Evolutionary conservation across 2,888 invertebrate genomes (phyloP).

Genomic region (Orchestes rusci): DNA sequence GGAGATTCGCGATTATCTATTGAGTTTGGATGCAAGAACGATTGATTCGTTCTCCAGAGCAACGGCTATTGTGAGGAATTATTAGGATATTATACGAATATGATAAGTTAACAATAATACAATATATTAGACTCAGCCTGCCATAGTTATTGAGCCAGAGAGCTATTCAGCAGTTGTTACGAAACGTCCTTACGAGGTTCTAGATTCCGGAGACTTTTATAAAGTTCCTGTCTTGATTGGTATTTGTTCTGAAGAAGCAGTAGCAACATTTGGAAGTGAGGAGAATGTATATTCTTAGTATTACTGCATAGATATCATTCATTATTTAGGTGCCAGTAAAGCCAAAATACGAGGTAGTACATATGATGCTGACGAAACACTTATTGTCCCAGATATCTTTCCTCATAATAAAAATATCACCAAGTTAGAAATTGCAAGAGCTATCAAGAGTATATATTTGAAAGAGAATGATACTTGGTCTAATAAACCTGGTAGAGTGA

Average conservation of each 20-base stretch:
- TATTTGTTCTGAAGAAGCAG: slow-evolving; percentile 14
- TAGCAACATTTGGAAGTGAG: no score
- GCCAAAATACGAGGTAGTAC: slow-evolving; percentile 5
- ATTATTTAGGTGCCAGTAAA: no score
- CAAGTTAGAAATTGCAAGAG: slow-evolving; percentile 8
- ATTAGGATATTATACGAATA: no score
- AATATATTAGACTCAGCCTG: slow-evolving; percentile 17
- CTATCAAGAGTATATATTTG: slow-evolving; percentile 13
- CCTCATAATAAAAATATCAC: slow-evolving; percentile 6
- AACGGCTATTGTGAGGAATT: slow-evolving; percentile 13
- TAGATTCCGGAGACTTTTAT: slow-evolving; percentile 14
- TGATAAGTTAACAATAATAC: no score
- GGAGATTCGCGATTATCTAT: slow-evolving; percentile 10
- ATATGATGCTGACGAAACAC: slow-evolving; percentile 9
- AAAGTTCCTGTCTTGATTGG: slow-evolving; percentile 15
- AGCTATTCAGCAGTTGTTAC: slow-evolving; percentile 9
- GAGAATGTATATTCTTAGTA: no score
- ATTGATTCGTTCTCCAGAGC: slow-evolving; percentile 14
- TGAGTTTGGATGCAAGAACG: slow-evolving; percentile 13
- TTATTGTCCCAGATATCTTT: slow-evolving; percentile 14
- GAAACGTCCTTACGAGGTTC: slow-evolving; percentile 13
- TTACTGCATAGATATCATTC: no score
- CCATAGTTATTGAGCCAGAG: slow-evolving; percentile 12
- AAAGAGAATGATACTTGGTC: slow-evolving; percentile 9
- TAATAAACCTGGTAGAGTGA: slow-evolving; percentile 11